Conservation (phyloP, 1,140 invertebrate species). For the Bilobella aurantiaca region DNA sequence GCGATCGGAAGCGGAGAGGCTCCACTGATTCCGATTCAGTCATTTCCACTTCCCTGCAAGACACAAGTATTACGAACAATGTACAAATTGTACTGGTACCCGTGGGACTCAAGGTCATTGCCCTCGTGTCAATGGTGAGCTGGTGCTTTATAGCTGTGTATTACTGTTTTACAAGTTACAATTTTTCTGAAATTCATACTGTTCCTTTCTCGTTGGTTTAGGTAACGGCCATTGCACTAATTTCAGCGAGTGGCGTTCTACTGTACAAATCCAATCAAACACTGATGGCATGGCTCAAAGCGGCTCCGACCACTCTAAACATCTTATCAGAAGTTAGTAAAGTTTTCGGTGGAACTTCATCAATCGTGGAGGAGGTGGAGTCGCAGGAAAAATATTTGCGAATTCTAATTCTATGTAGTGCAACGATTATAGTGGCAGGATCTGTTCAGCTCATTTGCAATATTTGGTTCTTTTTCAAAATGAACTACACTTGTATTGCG, state of each 20-base stretch:
- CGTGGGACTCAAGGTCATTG: conserved; percentile 19
- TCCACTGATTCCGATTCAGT: not conserved
- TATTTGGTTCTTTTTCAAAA: conserved; percentile 24
- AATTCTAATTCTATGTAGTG: conserved; percentile 25
- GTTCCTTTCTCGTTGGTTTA: conserved; percentile 12
- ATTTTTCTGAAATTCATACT: not conserved
- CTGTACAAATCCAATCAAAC: conserved; percentile 16
- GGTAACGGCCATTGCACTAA: conserved; percentile 17
- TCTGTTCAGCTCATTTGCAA: conserved; percentile 20
- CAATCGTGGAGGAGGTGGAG: conserved; percentile 20
- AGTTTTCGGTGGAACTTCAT: conserved; percentile 15
- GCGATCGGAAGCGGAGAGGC: not conserved
- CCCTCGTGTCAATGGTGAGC: conserved; percentile 22
- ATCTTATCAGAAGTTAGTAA: conserved; percentile 16
- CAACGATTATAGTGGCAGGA: conserved; percentile 15
- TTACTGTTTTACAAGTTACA: too few relatives aligned
- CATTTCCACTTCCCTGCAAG: not conserved
- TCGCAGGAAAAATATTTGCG: conserved; percentile 23
- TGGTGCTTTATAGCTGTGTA: too few relatives aligned
- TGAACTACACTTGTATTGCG: conserved; percentile 17
- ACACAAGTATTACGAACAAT: not conserved
- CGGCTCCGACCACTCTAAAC: conserved; percentile 14
- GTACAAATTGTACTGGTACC: conserved; percentile 10
- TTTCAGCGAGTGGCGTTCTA: conserved; percentile 15
- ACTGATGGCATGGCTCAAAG: conserved; percentile 14